phyloP scores from a whole-genome alignment of 2,888 invertebrate genomes.

The Polydesmus complanatus region DNA sequence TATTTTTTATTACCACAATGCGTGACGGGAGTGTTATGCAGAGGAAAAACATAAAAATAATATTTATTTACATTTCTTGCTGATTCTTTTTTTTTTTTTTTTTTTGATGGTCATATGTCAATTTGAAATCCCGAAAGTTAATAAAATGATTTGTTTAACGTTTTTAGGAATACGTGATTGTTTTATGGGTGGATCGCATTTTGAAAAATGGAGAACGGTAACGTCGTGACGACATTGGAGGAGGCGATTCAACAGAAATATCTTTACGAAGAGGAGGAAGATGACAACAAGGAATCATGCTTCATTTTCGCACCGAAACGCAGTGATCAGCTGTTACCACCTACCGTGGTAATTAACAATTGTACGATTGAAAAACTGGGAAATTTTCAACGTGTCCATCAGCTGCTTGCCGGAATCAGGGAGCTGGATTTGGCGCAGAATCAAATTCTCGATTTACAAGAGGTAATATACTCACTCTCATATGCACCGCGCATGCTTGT shows the following conservation, averaged over 20 bases:
- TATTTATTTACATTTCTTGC: too few relatives aligned
- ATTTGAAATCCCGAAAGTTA: too few relatives aligned
- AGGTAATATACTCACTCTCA: slow-evolving; percentile 41
- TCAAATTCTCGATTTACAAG: slow-evolving; percentile 69
- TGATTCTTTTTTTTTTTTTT: too few relatives aligned
- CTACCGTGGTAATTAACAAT: slow-evolving; percentile 66
- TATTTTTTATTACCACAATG: too few relatives aligned
- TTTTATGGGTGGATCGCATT: too few relatives aligned
- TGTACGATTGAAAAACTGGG: slow-evolving; percentile 84
- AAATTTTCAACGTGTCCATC: slow-evolving; percentile 58
- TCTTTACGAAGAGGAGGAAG: slow-evolving; percentile 40
- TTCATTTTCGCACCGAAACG: slow-evolving; percentile 18
- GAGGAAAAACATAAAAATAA: too few relatives aligned
- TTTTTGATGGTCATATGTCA: too few relatives aligned
- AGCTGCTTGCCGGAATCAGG: slow-evolving; percentile 75
- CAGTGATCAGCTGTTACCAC: slow-evolving; percentile 25
- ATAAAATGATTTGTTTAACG: too few relatives aligned
- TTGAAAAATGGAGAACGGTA: not conserved
- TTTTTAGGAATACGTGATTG: too few relatives aligned
- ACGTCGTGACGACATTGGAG: slow-evolving; percentile 30
- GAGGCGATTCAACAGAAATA: slow-evolving; percentile 84
- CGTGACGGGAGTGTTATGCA: too few relatives aligned
- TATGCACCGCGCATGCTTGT: not conserved
- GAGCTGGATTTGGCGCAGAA: slow-evolving; percentile 91
- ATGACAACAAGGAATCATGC: slow-evolving; percentile 18